Evolutionary conservation across 92 coral and sea anemone species (phyloP).

Genomic region (Galaxea fascicularis): DNA sequence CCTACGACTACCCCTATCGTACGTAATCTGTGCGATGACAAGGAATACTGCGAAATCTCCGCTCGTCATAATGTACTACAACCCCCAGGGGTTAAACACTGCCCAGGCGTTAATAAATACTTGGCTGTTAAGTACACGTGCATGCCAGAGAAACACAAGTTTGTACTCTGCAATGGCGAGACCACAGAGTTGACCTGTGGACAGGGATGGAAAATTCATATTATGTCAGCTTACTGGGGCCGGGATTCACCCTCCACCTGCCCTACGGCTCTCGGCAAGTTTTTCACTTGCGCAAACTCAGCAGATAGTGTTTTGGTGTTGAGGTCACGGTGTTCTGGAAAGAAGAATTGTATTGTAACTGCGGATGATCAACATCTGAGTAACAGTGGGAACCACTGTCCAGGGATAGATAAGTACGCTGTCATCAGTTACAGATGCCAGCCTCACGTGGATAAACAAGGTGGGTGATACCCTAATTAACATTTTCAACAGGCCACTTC

Average conservation of each 20-base stretch:
- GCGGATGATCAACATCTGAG: slow-evolving; percentile 82
- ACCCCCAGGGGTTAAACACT: slow-evolving; percentile 86
- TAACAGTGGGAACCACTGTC: slow-evolving; percentile 78
- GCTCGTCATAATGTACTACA: slow-evolving; percentile 91
- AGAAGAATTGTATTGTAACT: slow-evolving; percentile 75
- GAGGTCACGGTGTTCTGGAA: slow-evolving; percentile 80
- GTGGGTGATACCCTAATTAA: not conserved
- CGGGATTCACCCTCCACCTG: slow-evolving; percentile 89
- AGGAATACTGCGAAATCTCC: slow-evolving; percentile 86
- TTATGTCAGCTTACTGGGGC: slow-evolving; percentile 94
- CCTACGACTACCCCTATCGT: slow-evolving; percentile 79
- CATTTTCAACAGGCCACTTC: too few relatives aligned
- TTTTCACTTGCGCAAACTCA: slow-evolving; percentile 84
- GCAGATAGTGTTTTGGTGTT: slow-evolving; percentile 69
- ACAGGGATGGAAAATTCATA: slow-evolving; percentile 85
- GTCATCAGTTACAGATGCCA: slow-evolving; percentile 91
- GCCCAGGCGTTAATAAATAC: slow-evolving; percentile 97
- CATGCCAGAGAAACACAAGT: slow-evolving; percentile 86
- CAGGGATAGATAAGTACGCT: slow-evolving; percentile 94
- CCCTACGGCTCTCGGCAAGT: slow-evolving; percentile 86
- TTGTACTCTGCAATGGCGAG: slow-evolving; percentile 95
- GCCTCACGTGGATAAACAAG: slow-evolving; percentile 49
- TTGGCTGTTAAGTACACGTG: slow-evolving; percentile 91
- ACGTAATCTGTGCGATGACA: slow-evolving; percentile 87
- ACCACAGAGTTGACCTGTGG: slow-evolving; percentile 88